Evolutionary conservation across 2,888 invertebrate species (phyloP).

Genomic region (Zaprionus lineosus): DNA sequence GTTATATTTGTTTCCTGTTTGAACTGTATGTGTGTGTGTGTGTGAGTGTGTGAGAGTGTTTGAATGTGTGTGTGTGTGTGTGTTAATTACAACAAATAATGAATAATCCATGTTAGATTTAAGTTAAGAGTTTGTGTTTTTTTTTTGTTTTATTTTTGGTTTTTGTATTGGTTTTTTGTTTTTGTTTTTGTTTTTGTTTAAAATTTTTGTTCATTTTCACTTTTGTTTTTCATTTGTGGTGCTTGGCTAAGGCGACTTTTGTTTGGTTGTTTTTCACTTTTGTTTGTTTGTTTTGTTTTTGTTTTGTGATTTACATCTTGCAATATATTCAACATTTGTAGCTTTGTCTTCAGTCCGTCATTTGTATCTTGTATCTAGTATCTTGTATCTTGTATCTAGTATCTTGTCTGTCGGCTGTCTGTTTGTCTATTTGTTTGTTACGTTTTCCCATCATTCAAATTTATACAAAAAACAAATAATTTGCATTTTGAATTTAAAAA

Average conservation of each 20-base stretch:
- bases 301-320: slow-evolving; percentile 51
- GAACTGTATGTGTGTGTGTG: slow-evolving; percentile 50
- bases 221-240: slow-evolving; percentile 62
- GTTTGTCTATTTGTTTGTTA: slow-evolving; percentile 40
- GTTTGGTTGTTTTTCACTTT: slow-evolving; percentile 61
- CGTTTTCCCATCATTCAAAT: slow-evolving; percentile 47
- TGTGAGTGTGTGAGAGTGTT: slow-evolving; percentile 37
- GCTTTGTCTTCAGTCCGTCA: slow-evolving; percentile 34
- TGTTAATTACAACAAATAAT: slow-evolving; percentile 65
- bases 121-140: slow-evolving; percentile 45
- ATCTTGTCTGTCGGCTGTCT: slow-evolving; percentile 24
- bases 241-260: slow-evolving; percentile 76
- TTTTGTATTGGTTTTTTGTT: slow-evolving; percentile 39
- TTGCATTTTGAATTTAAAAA: slow-evolving; percentile 45
- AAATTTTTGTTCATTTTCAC: slow-evolving; percentile 50
- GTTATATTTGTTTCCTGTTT: slow-evolving; percentile 46
- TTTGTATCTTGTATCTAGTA: too few relatives aligned
- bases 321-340: slow-evolving; percentile 53
- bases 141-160: slow-evolving; percentile 30
- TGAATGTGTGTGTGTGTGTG: slow-evolving; percentile 30
- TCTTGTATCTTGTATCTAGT: too few relatives aligned
- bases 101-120: too few relatives aligned
- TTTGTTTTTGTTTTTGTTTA: slow-evolving; percentile 52
- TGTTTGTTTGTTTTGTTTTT: background rate
- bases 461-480: slow-evolving; percentile 55